Evolutionary conservation across 2,113 vertebrate genomes (phyloP), one percentile per base, ranked within the genome.

Genomic region (Gila orcuttii): DNA sequence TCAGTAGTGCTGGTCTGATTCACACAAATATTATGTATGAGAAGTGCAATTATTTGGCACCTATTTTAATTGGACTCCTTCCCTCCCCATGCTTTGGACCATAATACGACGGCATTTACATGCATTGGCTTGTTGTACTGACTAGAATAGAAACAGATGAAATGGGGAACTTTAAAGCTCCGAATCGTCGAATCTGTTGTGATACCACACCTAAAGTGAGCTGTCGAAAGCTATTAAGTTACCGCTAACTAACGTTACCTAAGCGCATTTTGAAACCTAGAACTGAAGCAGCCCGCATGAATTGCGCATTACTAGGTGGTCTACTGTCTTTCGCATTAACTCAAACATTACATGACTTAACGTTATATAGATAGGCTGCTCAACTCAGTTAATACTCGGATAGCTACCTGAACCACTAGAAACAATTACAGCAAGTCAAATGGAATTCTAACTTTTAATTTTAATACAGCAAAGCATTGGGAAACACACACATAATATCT

Each of bases 91-190:
- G 59, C 79, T 64, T 47, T 45, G 23, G 59, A 59, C 59, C 57
- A 79, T 42, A 62, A 78, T 62, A 79, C n/a, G 23, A 42, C 6
- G 10, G 33, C 12, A n/a, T 79, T 60, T 57, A 42, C 79, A 80
- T 80, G 79, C 79, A 47, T 64, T 80, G 79, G 36, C 79, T 64
- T 80, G 79, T 80, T 80, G 39, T 47, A 12, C 25, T 6, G 15
- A 64, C 21, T 47, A 79, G 23, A 75, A 23, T 23, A 47, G 39
- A 74, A 62, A 39, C 4, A 25, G 2, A 64, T 28, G 23, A 64
- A 64, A 75, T 12, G 11, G 23, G 21, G 8, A 47, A 15, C 36
- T 64, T 33, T 57, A 78, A 33, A 75, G 39, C 42, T 74, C 23
- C 6, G 17, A 55, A 78, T 13, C 6, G 77, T 8, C 39, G 17